Evolutionary conservation across 2,888 invertebrate genomes (phyloP), one percentile per base, ranked within the genome.

Genomic region (Tolmerus cingulatus): DNA sequence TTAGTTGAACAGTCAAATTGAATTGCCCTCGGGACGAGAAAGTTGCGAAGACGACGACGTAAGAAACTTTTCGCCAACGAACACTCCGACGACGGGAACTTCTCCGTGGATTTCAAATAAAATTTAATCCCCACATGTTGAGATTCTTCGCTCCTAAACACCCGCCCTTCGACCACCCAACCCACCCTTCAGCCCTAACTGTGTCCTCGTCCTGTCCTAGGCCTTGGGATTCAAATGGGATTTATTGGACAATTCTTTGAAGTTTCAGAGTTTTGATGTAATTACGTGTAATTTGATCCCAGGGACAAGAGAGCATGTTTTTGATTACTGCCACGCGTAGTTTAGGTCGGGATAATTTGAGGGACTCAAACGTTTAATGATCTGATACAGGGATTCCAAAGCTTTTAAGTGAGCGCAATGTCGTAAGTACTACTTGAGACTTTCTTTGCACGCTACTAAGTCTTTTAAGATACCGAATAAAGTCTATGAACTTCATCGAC

Each of bases 1-100:
- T 76, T 76, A 76, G 40, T 76, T 76, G 76, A 76, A 76, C 76
- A 40, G 40, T 76, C 40, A 76, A 76, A 76, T 76, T 76, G 76
- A 76, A 76, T 76, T n/a, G 76, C 76, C 27, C 27, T 40, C 34
- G 34, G 40, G 40, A 76, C 40, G 76, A 76, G 66, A 66, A 66
- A 66, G 66, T 66, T 66, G 12, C 27, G 66, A 66, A n/a, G 51
- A 66, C 2, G 66, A 27, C n/a, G 27, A 46, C 14, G 43, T 46
- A 46, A 1, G 27, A 66, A 66, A 66, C 23, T 66, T 66, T 66
- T 27, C 27, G 8, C 5, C 66, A 66, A 66, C 19, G 66, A 66
- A 19, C 23, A 57, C 57, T 19, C 9, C 8, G 19, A 57, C 40
- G 23, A 23, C 19, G 5, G 9, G 19, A 40, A 19, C 66, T 66